Base-by-base conservation (phyloP, 2,113 vertebrate species). In the Chitala chitala region DNA sequence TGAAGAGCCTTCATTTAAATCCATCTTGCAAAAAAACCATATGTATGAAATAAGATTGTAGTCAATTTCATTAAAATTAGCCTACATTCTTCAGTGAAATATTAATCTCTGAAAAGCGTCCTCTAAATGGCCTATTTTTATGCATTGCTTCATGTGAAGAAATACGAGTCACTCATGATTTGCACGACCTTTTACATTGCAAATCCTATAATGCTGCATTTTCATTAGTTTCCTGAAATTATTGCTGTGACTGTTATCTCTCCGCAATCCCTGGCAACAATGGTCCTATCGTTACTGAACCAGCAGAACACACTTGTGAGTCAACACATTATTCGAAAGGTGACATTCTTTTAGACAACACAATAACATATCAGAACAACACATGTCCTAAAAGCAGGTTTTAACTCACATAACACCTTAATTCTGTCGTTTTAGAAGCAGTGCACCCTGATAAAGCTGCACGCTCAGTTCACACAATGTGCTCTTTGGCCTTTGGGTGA, bases 141-240 rank as follows among this genome's bases (percentile, higher is more conserved):
- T 29, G 24, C 64, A 68, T 68, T 68, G 26, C 10, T 68, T 15
- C 24, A 2, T 68, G 64, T 68, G 40, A 68, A 68, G 64, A 46
- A 68, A 68, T 10, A 38, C 40, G 38, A 66, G 64, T 13, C n/a
- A 38, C 64, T 48, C 20, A 4, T 5, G 64, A 68, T 68, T 48
- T 48, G 38, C 40, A 24, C 64, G 13, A 68, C 64, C 42, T 68
- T 46, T 68, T 68, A 68, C 64, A 42, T 22, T 46, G 64, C 64
- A 68, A 68, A 68, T 68, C 64, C 64, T 46, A 68, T 68, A 48
- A 68, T 68, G 22, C 40, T 42, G 42, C 46, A 38, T 48, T 68
- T 68, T 68, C 64, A 68, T 68, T 68, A 68, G 64, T 68, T 68
- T 68, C 42, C 40, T 24, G 46, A 68, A 68, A 65, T 65, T 20